Evolutionary conservation across 1,140 invertebrate species (phyloP), one percentile per base, ranked within the genome.

Genomic region (Elymnias hypermnestra): DNA sequence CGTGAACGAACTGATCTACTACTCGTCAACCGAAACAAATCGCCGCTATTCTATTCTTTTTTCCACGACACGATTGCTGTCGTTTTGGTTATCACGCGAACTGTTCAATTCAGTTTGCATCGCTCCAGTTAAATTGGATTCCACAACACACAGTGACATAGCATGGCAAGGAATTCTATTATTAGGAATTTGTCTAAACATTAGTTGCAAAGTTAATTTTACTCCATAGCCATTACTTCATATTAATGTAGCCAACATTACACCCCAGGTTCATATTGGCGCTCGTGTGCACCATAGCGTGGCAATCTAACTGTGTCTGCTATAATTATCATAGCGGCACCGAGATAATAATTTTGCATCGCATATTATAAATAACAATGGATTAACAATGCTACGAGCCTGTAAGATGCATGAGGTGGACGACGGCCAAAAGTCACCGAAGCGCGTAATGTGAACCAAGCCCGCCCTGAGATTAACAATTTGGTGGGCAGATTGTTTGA

Each of bases 311-410:
- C 52, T 53, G 45, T 57, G 45, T 52, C 51, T 39, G 52, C 53
- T 63, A 57, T 71, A 55, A 73, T 71, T 71, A 69, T 58, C 50
- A 57, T 62, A 58, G 53, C 67, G 59, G 53, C 46, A 53, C 46
- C 49, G 53, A 62, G 66, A 66, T 62, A 68, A 75, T 75, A 63
- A 72, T 73, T 68, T 61, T 69, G 51, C 57, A 67, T 60, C 55
- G 54, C 55, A 57, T 44, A 59, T 58, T 73, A 78, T 78, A 73
- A 73, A 75, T 75, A 78, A 73, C 68, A 73, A 70, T 67, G 63
- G 67, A 72, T 75, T 78, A 72, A 75, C 65, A 75, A 67, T 60
- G 57, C 55, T 57, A 63, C 58, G 57, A 57, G 47, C 47, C 47
- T 47, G 58, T 57, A 64, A 71, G 67, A 76, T 62, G 63, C 69